These are phyloP conservation scores for Sialia sialis DNA, from an alignment of 2,113 vertebrate species.

Conservation along the genomic window DNA sequence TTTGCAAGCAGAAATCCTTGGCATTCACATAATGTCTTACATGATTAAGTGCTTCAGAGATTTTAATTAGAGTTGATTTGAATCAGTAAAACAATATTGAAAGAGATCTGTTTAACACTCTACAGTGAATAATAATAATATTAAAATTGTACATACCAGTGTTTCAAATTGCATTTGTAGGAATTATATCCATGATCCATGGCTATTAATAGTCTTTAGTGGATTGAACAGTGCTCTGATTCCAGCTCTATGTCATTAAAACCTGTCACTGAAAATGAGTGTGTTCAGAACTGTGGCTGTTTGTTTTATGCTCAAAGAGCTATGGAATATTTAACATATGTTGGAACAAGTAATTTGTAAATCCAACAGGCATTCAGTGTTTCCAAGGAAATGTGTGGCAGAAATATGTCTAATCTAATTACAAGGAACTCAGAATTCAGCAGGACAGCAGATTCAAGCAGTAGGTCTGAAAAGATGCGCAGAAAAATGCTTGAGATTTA, in stretches of 20 bases:
- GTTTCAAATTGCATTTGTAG: background rate
- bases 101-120: background rate
- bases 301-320: background rate
- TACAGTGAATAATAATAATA: background rate
- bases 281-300: background rate
- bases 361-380: background rate
- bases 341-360: slow-evolving; percentile 4
- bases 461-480: background rate
- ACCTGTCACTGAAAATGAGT: background rate
- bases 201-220: background rate
- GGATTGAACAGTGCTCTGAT: background rate
- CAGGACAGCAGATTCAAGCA: background rate
- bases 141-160: background rate
- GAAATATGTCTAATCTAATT: background rate
- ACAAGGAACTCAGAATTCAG: background rate
- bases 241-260: background rate
- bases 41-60: background rate
- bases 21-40: background rate
- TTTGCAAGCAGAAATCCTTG: background rate
- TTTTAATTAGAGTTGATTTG: slow-evolving; percentile 14
- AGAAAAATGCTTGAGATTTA: background rate
- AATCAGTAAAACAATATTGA: background rate
- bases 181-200: background rate
- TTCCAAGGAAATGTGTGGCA: background rate
- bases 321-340: background rate